Conservation (phyloP, 1,140 invertebrate species). For the Leucophenga varia region DNA sequence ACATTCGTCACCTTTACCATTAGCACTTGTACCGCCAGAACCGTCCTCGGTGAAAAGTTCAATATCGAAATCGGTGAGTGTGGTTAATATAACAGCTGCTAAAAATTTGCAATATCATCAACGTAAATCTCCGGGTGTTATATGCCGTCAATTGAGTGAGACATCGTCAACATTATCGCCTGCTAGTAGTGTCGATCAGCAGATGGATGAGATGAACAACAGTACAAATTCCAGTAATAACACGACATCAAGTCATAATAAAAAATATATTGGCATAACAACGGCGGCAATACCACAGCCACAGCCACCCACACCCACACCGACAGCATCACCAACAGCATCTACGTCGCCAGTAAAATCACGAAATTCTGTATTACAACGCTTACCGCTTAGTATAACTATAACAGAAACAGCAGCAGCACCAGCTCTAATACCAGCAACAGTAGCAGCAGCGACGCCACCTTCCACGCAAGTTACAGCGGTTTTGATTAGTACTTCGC, state of each 20-base stretch:
- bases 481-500: neutral
- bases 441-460: neutral
- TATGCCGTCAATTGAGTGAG: too few relatives aligned
- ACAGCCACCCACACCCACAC: slow-evolving; percentile 26
- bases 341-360: slow-evolving; percentile 2
- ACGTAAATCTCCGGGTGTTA: neutral
- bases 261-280: too few relatives aligned
- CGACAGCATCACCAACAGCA: neutral
- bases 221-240: too few relatives aligned
- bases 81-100: slow-evolving; percentile 46
- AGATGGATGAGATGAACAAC: too few relatives aligned
- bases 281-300: too few relatives aligned
- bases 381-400: too few relatives aligned
- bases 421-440: slow-evolving; percentile 1
- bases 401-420: too few relatives aligned
- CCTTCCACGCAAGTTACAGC: slow-evolving; percentile 12
- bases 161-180: too few relatives aligned
- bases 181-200: too few relatives aligned
- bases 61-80: slow-evolving; percentile 58
- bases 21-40: slow-evolving; percentile 59
- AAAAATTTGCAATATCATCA: slow-evolving; percentile 35
- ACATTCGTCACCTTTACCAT: slow-evolving; percentile 15
- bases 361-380: too few relatives aligned
- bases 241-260: too few relatives aligned
- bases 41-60: slow-evolving; percentile 57